A percentile compares a stretch with the other conserved stretches of the same genome.
Evolutionary conservation across 30 jellyfish, hydroid and myxozoan species (phyloP).

Genomic region (Pelagia noctiluca): DNA sequence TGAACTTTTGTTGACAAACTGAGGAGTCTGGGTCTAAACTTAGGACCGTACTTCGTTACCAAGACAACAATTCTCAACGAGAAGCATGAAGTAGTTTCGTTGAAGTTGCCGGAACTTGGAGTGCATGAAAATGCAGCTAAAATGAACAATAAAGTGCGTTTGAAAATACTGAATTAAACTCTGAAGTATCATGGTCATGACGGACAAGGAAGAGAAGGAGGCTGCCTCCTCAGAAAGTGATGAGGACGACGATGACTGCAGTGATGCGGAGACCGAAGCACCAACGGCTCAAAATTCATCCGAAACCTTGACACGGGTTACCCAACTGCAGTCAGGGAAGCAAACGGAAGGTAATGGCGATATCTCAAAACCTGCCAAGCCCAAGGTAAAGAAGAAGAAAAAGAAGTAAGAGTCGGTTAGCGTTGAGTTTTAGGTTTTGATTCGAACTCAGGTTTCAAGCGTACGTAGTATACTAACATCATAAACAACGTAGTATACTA

Average conservation of each 20-base stretch:
- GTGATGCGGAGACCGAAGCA: constrained; percentile 49
- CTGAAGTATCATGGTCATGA: constrained; percentile 6
- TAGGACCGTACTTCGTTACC: too few species aligned
- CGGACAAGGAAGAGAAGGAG: constrained; percentile 58
- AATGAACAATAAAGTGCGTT: not conserved
- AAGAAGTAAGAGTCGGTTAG: constrained; percentile 50
- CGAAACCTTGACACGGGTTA: constrained; percentile 10
- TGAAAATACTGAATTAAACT: not conserved
- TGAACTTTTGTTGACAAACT: too few species aligned
- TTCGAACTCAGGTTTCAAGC: not conserved
- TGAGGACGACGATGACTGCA: constrained; percentile 58
- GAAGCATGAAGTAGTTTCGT: too few species aligned
- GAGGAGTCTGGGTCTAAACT: too few species aligned
- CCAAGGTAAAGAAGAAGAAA: constrained; percentile 48
- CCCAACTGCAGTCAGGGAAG: not conserved
- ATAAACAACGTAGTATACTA: not conserved
- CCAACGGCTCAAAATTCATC: constrained; percentile 30
- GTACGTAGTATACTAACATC: not conserved
- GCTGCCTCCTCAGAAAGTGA: constrained; percentile 60
- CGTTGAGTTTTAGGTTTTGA: not conserved
- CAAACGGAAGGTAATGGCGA: constrained; percentile 7
- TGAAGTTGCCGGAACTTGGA: too few species aligned
- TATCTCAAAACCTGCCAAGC: constrained; percentile 58
- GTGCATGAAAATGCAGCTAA: too few species aligned
- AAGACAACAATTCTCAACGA: too few species aligned